Percentiles rank a stretch among this genome's conserved stretches.
Evolutionary conservation across 2,113 vertebrate genomes (phyloP).

Genomic region (Lates calcarifer): DNA sequence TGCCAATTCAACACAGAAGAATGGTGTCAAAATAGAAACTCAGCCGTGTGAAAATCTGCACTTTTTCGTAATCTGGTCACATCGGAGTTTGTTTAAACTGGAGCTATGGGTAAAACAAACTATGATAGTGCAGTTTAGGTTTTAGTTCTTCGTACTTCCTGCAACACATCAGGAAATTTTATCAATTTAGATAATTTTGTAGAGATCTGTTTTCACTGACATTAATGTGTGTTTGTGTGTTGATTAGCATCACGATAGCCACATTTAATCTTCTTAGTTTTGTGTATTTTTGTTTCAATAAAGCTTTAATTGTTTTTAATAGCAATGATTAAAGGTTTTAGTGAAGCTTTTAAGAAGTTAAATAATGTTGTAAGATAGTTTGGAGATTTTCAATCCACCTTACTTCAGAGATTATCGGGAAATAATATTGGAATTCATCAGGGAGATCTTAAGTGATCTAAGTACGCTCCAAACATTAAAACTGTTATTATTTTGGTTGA

Average conservation of each 20-base stretch:
- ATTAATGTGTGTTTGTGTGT: not conserved
- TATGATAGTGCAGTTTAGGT: not conserved
- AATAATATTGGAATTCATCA: too few species aligned
- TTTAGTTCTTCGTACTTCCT: not conserved
- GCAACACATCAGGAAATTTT: not conserved
- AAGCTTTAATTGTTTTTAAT: too few species aligned
- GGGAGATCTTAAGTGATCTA: too few species aligned
- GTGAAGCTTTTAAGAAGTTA: too few species aligned
- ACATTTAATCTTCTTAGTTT: too few species aligned
- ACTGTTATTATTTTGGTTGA: not conserved
- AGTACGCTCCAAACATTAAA: not conserved
- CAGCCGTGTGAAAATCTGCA: constrained; percentile 7
- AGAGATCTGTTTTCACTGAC: too few species aligned
- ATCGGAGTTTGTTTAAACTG: not conserved
- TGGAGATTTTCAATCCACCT: too few species aligned
- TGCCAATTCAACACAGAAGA: constrained; percentile 15
- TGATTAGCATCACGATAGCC: not conserved
- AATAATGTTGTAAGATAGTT: too few species aligned
- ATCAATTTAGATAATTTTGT: too few species aligned
- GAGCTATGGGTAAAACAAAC: not conserved
- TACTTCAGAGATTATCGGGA: too few species aligned
- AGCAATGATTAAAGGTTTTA: too few species aligned
- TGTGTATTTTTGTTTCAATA: too few species aligned
- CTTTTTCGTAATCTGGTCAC: not conserved
- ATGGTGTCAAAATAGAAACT: not conserved